Evolutionary conservation across 2,113 vertebrate species (phyloP).

Genomic region (Pardalotus punctatus): DNA sequence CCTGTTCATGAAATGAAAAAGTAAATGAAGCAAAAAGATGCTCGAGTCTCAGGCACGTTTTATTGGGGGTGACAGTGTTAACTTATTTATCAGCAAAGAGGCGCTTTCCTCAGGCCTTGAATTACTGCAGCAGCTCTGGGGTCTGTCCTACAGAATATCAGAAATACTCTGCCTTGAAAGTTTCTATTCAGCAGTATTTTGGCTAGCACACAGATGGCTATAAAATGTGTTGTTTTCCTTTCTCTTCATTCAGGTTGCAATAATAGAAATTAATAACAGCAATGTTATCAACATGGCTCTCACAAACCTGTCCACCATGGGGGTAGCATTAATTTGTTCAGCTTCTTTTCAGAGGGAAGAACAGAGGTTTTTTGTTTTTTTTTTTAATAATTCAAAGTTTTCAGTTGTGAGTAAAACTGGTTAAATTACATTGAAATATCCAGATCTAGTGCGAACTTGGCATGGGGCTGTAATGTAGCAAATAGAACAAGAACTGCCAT

Average conservation of each 20-base stretch:
- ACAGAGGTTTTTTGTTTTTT: background rate
- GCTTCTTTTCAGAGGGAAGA: background rate
- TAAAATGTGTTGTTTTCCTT: background rate
- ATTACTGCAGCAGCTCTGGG: background rate
- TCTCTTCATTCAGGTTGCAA: background rate
- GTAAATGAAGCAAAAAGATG: slow-evolving; percentile 7
- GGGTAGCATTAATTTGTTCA: background rate
- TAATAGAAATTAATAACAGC: background rate
- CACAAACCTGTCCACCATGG: background rate
- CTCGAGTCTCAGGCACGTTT: background rate
- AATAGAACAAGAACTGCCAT: background rate
- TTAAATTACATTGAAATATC: background rate
- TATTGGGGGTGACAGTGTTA: background rate
- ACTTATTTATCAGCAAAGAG: background rate
- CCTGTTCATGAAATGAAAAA: background rate
- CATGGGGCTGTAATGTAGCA: background rate
- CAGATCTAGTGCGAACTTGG: background rate
- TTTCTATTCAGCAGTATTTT: background rate
- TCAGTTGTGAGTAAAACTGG: background rate
- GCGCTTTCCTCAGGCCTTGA: background rate
- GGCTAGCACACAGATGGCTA: background rate
- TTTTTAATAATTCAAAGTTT: background rate
- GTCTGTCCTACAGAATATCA: background rate
- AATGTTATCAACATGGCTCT: rapidly evolving
- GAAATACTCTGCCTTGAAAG: background rate